Percentiles rank a stretch among this genome's conserved stretches.
phyloP scores from a whole-genome alignment of 2,888 invertebrate species.

The Dioctria linearis region DNA sequence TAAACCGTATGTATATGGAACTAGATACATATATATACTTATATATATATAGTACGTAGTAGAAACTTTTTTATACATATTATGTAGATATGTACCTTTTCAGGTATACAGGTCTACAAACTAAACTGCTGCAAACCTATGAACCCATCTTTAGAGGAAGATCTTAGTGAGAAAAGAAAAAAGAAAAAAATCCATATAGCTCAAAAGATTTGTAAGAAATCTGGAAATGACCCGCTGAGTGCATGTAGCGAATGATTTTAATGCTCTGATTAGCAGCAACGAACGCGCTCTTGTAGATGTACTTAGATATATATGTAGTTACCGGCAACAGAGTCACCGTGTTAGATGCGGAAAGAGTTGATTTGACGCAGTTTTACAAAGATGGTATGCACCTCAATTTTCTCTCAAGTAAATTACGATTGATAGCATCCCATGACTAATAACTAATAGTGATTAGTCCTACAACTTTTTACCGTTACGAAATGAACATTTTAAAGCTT shows the following conservation, averaged over 20 bases:
- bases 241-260: constrained; percentile 54
- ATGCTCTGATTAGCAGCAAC: constrained; percentile 55
- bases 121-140: neutral
- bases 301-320: too few relatives aligned
- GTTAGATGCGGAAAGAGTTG: neutral
- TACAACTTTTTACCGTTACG: neutral
- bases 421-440: neutral
- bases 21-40: neutral
- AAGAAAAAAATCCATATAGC: constrained; percentile 29
- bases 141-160: constrained; percentile 16
- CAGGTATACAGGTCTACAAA: neutral
- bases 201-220: constrained; percentile 31
- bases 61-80: too few relatives aligned
- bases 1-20: too few relatives aligned
- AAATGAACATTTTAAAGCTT: neutral
- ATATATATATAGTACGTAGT: neutral
- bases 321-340: neutral
- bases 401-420: constrained; percentile 12
- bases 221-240: constrained; percentile 26
- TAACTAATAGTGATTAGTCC: constrained; percentile 9
- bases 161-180: too few relatives aligned
- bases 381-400: neutral
- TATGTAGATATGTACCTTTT: neutral
- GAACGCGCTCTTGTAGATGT: neutral
- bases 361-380: neutral